Evolutionary conservation across 2,113 vertebrate genomes (phyloP).

Genomic region (Crotalus viridis): DNA sequence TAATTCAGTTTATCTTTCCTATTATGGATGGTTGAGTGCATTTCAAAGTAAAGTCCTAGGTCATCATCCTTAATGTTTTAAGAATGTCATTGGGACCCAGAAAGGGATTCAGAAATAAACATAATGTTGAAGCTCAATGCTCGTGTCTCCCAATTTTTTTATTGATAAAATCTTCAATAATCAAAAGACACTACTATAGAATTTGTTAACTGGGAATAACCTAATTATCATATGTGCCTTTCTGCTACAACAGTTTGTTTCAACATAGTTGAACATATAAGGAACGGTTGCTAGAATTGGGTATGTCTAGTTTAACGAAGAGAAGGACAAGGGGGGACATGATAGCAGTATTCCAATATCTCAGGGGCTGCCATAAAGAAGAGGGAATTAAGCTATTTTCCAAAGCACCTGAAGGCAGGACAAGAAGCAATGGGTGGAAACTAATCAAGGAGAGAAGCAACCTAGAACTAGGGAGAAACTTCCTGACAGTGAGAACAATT

Average conservation of each 20-base stretch:
- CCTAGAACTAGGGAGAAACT: too few species aligned
- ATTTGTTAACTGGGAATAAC: neutral
- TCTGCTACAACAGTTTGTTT: neutral
- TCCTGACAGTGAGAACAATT: too few species aligned
- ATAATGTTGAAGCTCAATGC: neutral
- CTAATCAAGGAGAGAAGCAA: too few species aligned
- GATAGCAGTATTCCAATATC: too few species aligned
- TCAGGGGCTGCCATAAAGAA: too few species aligned
- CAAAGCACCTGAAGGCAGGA: too few species aligned
- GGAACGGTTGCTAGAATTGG: too few species aligned
- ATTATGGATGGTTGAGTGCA: too few species aligned
- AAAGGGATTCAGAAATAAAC: neutral
- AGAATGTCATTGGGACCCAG: neutral
- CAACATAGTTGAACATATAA: constrained; percentile 18
- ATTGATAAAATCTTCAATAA: neutral
- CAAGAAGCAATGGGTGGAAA: too few species aligned
- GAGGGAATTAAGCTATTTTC: too few species aligned
- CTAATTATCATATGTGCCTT: neutral
- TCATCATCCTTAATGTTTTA: neutral
- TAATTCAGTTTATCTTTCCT: neutral
- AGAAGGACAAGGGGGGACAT: too few species aligned
- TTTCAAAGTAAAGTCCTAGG: neutral
- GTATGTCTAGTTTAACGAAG: too few species aligned
- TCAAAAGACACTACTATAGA: neutral
- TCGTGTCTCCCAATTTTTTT: neutral